Base-by-base conservation (phyloP, 1,140 invertebrate genomes). In the Temnothorax curvispinosus region DNA sequence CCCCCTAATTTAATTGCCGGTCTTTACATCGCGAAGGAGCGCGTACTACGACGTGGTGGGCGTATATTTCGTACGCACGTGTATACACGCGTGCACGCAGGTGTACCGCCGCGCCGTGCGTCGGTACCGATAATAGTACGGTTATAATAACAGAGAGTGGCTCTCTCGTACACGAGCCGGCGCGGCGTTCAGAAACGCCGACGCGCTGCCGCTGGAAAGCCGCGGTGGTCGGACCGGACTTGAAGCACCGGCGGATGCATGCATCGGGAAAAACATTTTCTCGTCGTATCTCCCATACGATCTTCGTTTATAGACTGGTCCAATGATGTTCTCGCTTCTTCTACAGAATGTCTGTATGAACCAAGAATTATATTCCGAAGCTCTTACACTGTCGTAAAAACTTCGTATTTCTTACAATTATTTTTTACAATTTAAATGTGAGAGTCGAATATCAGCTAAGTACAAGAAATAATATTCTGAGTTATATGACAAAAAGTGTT, bases 91-190 rank as follows among this genome's bases (percentile, higher is more conserved):
- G 32, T 41, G 38, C 41, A 71, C 69, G 74, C 81, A 88, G 87
- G 84, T 90, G 87, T 87, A 91, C 50, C 47, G 69, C 27, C 58
- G 47, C 44, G 72, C 32, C 52, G 50, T 35, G 64, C 82, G 65
- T 69, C 74, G 56, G 87, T 85, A 86, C 72, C 87, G 86, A 91
- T 92, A 92, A 91, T 92, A 88, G 81, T 91, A 91, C 88, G 91
- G 90, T 90, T 91, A 90, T 92, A 92, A 92, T 92, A 92, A 92
- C 90, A 92, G 78, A 90, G 87, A 82, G 54, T 72, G 58, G 54
- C 52, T 38, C 18, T 32, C 52, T 84, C 35, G 52, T 62, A 62
- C 44, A 65, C 27, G 62, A 87, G 69, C 64, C 65, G 64, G 38
- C 64, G 88, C 65, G 64, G 38, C 64, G 88, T 74, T 75, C 69